phyloP scores from a whole-genome alignment of 2,888 invertebrate genomes.

The Micropterix aruncella region DNA sequence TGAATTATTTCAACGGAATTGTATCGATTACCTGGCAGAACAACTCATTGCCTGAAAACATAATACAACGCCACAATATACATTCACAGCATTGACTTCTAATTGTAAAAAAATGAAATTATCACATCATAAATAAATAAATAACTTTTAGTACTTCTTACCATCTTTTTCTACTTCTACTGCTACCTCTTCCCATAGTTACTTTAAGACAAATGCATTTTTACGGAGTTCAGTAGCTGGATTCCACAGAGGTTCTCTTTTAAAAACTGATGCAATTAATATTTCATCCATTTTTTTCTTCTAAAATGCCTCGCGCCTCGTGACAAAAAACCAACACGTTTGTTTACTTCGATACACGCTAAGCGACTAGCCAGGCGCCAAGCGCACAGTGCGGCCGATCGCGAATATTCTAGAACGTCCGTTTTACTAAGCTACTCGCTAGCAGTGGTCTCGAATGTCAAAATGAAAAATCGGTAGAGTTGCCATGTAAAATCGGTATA shows the following conservation, averaged over 20 bases:
- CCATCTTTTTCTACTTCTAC: no score
- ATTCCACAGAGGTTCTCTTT: conserved; percentile 11
- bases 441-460: no score
- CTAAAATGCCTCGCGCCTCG: no score
- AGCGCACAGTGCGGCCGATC: no score
- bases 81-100: conserved; percentile 5
- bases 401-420: no score
- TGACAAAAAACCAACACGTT: no score
- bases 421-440: no score
- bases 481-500: no score
- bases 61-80: conserved; percentile 7
- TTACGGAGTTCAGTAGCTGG: conserved; percentile 9
- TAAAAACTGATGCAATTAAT: conserved; percentile 10
- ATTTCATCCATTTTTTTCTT: conserved; percentile 8
- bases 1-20: conserved; percentile 9
- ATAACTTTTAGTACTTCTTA: conserved; percentile 3
- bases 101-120: neutral
- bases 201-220: conserved; percentile 9
- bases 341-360: no score
- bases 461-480: no score
- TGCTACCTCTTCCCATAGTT: conserved; percentile 11
- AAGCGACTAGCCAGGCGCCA: no score
- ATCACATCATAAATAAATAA: neutral
- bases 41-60: conserved; percentile 9
- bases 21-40: conserved; percentile 8